These are phyloP conservation scores for Zophobas atratus DNA, from an alignment of 1,140 invertebrate species.

Conservation along the genomic window DNA sequence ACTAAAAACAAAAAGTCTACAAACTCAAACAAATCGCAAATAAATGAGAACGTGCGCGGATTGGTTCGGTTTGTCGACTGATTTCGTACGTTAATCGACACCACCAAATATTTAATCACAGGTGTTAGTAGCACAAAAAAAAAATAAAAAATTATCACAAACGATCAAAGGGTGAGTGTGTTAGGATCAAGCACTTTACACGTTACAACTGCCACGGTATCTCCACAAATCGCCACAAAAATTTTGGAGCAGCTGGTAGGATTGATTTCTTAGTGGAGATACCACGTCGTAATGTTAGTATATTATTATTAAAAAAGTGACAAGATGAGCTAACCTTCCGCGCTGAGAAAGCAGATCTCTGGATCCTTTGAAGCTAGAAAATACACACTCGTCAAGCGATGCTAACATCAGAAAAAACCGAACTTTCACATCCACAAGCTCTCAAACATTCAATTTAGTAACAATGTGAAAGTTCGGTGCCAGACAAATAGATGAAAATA, in stretches of 20 bases:
- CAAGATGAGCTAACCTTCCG: slow-evolving; percentile 67
- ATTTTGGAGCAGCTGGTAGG: too few species aligned
- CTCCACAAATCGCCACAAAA: too few species aligned
- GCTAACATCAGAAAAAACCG: slow-evolving; percentile 51
- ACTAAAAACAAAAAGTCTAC: slow-evolving; percentile 53
- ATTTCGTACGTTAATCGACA: slow-evolving; percentile 21
- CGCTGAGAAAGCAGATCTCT: slow-evolving; percentile 67
- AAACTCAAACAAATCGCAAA: slow-evolving; percentile 53
- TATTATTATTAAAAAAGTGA: neutral
- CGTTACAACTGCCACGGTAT: too few species aligned
- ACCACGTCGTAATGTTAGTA: neutral
- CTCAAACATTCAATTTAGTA: neutral
- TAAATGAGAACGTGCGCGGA: slow-evolving; percentile 5
- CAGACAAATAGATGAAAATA: neutral
- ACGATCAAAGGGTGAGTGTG: too few species aligned
- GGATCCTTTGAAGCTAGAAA: slow-evolving; percentile 73
- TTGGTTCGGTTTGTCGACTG: slow-evolving; percentile 28
- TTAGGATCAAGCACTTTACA: too few species aligned
- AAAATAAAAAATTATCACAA: too few species aligned
- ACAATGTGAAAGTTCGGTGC: neutral
- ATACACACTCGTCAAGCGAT: slow-evolving; percentile 51
- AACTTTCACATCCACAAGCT: slow-evolving; percentile 37
- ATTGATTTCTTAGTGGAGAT: too few species aligned
- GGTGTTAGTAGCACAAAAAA: too few species aligned
- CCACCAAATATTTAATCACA: neutral